phyloP scores from a whole-genome alignment of 2,797 vertebrate species.

The Helostoma temminkii region DNA sequence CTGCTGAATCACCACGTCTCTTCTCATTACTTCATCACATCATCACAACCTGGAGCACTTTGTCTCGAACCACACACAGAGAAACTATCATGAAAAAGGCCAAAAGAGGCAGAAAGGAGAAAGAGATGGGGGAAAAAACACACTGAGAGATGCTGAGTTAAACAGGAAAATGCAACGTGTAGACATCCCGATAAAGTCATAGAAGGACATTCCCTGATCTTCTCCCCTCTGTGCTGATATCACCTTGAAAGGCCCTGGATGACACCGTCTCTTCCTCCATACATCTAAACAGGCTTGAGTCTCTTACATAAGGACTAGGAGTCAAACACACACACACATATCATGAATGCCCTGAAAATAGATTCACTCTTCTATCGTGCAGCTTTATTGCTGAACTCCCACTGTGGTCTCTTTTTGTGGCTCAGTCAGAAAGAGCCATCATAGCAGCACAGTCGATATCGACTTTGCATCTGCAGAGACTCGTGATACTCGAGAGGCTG shows the following conservation, averaged over 20 bases:
- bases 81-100: constrained; percentile 45
- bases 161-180: constrained; percentile 19
- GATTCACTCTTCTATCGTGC: constrained; percentile 31
- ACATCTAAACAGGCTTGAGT: constrained; percentile 22
- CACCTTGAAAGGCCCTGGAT: constrained; percentile 66
- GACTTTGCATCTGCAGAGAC: too few relatives aligned
- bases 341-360: constrained; percentile 26
- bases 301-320: constrained; percentile 58
- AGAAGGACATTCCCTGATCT: constrained; percentile 41
- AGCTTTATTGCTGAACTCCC: constrained; percentile 34
- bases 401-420: constrained; percentile 34
- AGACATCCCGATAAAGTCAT: constrained; percentile 14
- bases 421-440: constrained; percentile 35
- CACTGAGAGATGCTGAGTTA: neutral
- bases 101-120: constrained; percentile 18
- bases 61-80: constrained; percentile 55
- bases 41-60: constrained; percentile 62
- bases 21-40: constrained; percentile 79
- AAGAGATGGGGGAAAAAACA: constrained; percentile 8
- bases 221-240: constrained; percentile 20
- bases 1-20: constrained; percentile 84
- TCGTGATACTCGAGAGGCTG: too few relatives aligned
- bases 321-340: constrained; percentile 29
- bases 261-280: constrained; percentile 34
- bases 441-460: constrained; percentile 26